Evolutionary conservation across 2,888 invertebrate genomes (phyloP).

Genomic region (Drosophila siamana): DNA sequence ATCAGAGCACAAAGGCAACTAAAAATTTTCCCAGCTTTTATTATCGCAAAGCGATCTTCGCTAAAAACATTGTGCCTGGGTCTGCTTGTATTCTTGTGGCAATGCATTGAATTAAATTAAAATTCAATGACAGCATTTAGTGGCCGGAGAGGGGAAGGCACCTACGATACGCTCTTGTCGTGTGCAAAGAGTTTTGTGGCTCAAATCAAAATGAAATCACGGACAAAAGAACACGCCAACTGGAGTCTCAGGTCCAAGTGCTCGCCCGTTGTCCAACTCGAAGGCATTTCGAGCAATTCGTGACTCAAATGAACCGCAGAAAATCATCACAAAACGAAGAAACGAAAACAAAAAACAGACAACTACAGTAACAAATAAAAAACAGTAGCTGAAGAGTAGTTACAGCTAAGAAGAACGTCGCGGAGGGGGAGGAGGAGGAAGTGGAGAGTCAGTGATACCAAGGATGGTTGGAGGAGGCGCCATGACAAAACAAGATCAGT

Average conservation of each 20-base stretch:
- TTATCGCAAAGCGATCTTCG: conserved; percentile 70
- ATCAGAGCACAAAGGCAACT: conserved; percentile 72
- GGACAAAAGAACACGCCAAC: conserved; percentile 73
- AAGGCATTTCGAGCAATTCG: conserved; percentile 72
- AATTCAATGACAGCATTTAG: conserved; percentile 71
- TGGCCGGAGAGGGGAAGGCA: conserved; percentile 40
- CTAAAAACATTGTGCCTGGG: conserved; percentile 56
- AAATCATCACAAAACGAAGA: conserved; percentile 64
- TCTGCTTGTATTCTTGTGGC: conserved; percentile 37
- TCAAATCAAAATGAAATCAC: conserved; percentile 77
- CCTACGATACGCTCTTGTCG: conserved; percentile 74
- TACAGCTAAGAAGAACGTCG: conserved; percentile 33
- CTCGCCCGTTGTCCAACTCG: conserved; percentile 53
- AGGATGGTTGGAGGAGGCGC: conserved; percentile 44
- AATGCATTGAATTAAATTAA: conserved; percentile 77
- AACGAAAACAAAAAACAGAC: conserved; percentile 17
- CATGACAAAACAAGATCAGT: conserved; percentile 76
- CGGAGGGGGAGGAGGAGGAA: conserved; percentile 51
- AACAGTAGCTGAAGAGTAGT: conserved; percentile 48
- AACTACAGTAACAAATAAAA: conserved; percentile 17
- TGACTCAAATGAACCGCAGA: conserved; percentile 82
- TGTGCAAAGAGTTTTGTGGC: conserved; percentile 66
- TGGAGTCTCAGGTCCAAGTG: conserved; percentile 53
- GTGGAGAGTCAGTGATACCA: no score
- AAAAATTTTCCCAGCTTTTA: conserved; percentile 77